These are phyloP conservation scores for Ctenopoma kingsleyae DNA, from an alignment of 2,797 vertebrate species.

Conservation along the genomic window DNA sequence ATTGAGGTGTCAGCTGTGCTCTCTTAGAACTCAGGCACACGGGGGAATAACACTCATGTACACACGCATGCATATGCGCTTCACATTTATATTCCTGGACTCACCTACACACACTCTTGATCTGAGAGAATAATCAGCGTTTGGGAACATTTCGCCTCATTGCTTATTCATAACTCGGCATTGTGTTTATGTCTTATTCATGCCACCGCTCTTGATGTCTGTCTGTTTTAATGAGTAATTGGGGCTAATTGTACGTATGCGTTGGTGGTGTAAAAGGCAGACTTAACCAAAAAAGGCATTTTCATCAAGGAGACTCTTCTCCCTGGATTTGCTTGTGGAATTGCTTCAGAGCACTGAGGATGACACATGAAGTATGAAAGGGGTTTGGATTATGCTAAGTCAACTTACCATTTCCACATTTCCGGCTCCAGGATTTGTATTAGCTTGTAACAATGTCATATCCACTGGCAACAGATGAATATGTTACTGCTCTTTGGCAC, in stretches of 20 bases:
- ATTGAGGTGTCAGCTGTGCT: slow-evolving; percentile 71
- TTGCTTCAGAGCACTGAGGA: slow-evolving; percentile 11
- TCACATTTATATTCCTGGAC: slow-evolving; percentile 59
- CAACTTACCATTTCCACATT: slow-evolving; percentile 26
- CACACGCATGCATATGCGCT: neutral
- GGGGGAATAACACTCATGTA: slow-evolving; percentile 40
- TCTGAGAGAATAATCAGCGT: slow-evolving; percentile 74
- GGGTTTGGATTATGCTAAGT: slow-evolving; percentile 55
- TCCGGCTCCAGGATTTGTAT: slow-evolving; percentile 44
- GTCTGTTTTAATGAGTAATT: slow-evolving; percentile 76
- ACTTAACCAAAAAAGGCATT: slow-evolving; percentile 64
- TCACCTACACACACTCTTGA: slow-evolving; percentile 61
- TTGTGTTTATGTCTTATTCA: slow-evolving; percentile 76
- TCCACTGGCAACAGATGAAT: slow-evolving; percentile 38
- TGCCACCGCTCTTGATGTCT: slow-evolving; percentile 61
- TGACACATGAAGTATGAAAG: slow-evolving; percentile 42
- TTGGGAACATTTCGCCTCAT: slow-evolving; percentile 74
- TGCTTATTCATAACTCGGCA: slow-evolving; percentile 75
- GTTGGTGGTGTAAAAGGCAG: slow-evolving; percentile 51
- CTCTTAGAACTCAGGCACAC: slow-evolving; percentile 51
- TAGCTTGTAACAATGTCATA: slow-evolving; percentile 36
- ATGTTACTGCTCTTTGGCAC: slow-evolving; percentile 31
- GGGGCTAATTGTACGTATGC: slow-evolving; percentile 67
- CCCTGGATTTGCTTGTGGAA: slow-evolving; percentile 22
- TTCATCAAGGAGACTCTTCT: slow-evolving; percentile 40